Percentiles rank a stretch among this genome's conserved stretches.
Evolutionary conservation across 2,797 vertebrate species (phyloP).

Genomic region (Oreonectes daqikongensis): DNA sequence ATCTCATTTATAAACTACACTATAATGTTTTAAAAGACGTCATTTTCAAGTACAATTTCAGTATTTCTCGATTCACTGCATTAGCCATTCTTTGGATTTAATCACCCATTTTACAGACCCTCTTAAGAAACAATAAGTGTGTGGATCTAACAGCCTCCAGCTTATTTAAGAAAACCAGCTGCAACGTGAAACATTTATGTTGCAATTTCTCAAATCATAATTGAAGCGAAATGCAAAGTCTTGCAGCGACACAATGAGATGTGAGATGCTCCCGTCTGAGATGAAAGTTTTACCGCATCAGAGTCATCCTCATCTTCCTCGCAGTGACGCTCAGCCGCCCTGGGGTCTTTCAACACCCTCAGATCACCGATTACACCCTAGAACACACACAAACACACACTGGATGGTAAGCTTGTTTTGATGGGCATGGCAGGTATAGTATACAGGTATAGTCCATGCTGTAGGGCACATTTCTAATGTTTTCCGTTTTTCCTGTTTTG

Average conservation of each 20-base stretch:
- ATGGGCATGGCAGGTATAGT: slow-evolving; percentile 3
- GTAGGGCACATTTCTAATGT: neutral
- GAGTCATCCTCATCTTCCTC: slow-evolving; percentile 89
- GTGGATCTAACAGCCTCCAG: neutral
- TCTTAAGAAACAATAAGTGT: neutral
- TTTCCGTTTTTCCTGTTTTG: neutral
- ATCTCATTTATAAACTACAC: too few relatives aligned
- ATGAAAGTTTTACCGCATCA: slow-evolving; percentile 78
- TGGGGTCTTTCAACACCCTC: slow-evolving; percentile 81
- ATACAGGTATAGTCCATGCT: slow-evolving; percentile 6
- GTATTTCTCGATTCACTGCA: neutral
- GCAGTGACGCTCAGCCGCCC: slow-evolving; percentile 82
- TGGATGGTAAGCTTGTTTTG: slow-evolving; percentile 9
- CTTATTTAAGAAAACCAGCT: neutral
- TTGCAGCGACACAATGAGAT: neutral
- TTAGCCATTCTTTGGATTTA: neutral
- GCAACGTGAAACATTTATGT: neutral
- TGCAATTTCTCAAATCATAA: neutral
- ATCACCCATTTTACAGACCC: slow-evolving; percentile 5
- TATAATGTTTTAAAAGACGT: too few relatives aligned
- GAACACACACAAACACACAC: slow-evolving; percentile 42
- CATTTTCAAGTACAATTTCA: neutral
- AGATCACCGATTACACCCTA: slow-evolving; percentile 90
- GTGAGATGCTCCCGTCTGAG: neutral
- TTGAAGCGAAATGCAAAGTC: neutral